phyloP scores from a whole-genome alignment of 2,888 invertebrate genomes.

The Chirona hameri region DNA sequence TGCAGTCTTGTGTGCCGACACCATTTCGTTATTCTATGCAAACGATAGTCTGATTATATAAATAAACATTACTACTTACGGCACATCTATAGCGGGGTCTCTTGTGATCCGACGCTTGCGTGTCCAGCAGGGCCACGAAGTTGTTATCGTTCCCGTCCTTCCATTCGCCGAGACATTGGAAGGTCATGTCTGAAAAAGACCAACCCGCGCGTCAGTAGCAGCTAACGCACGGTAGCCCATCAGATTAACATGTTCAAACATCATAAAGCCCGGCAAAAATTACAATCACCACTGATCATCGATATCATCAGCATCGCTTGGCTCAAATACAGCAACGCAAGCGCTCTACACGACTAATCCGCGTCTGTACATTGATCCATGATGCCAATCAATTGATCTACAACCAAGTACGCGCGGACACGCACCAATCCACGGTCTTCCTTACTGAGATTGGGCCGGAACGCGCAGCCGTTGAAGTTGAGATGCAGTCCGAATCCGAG shows the following conservation, averaged over 20 bases:
- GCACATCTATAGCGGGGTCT: constrained; percentile 58
- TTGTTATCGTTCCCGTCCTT: constrained; percentile 54
- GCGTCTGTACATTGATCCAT: background rate
- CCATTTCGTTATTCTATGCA: no score
- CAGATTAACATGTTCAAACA: background rate
- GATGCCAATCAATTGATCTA: background rate
- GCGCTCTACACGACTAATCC: background rate
- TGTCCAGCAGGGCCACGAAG: constrained; percentile 58
- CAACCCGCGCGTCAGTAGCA: background rate
- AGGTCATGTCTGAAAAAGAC: constrained; percentile 53
- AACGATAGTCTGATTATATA: no score
- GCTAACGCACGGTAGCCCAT: background rate
- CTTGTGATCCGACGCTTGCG: constrained; percentile 43
- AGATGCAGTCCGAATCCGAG: constrained; percentile 58
- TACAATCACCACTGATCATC: background rate
- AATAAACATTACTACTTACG: constrained; percentile 47
- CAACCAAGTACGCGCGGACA: background rate
- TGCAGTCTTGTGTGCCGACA: no score
- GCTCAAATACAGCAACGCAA: background rate
- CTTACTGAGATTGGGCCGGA: constrained; percentile 54
- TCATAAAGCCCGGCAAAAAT: no score
- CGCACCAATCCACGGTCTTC: background rate
- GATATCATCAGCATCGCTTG: no score
- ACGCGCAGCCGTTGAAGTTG: constrained; percentile 56
- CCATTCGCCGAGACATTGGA: constrained; percentile 64